phyloP scores from a whole-genome alignment of 30 jellyfish, hydroid and myxozoan genomes.

The Aurelia aurita region DNA sequence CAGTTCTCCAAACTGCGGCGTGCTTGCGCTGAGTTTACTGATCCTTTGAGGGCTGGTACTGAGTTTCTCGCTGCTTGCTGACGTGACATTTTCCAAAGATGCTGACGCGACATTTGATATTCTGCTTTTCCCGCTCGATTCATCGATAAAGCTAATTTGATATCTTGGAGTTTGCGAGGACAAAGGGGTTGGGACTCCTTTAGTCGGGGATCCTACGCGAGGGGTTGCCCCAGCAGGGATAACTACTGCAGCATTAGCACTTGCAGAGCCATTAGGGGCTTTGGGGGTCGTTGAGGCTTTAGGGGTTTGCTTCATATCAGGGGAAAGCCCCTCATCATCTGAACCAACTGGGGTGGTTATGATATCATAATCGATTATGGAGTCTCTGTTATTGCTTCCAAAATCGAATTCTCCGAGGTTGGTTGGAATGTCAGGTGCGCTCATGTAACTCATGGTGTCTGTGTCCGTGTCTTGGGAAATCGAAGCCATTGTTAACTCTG shows the following conservation, averaged over 20 bases:
- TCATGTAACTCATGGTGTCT: slow-evolving; percentile 55
- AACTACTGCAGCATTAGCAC: no score
- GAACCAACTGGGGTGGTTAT: slow-evolving; percentile 80
- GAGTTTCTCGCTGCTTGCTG: slow-evolving; percentile 26
- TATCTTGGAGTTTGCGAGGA: slow-evolving; percentile 47
- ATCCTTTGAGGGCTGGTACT: slow-evolving; percentile 62
- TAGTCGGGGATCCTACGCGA: neutral
- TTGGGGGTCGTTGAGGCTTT: neutral
- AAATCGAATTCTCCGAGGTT: slow-evolving; percentile 30
- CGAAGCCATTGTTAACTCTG: slow-evolving; percentile 79
- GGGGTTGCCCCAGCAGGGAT: no score
- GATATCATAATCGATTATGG: slow-evolving; percentile 67
- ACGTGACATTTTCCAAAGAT: slow-evolving; percentile 47
- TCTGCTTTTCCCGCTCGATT: slow-evolving; percentile 23
- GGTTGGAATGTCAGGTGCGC: slow-evolving; percentile 78
- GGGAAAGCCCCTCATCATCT: slow-evolving; percentile 55
- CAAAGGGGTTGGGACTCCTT: slow-evolving; percentile 10
- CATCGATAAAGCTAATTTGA: slow-evolving; percentile 54
- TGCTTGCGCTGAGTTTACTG: slow-evolving; percentile 56
- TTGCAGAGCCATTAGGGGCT: neutral
- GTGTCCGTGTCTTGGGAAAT: slow-evolving; percentile 39
- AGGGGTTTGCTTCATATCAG: slow-evolving; percentile 32
- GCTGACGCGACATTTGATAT: slow-evolving; percentile 42
- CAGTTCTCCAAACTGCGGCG: slow-evolving; percentile 79
- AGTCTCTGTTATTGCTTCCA: slow-evolving; percentile 24